phyloP scores from a whole-genome alignment of 53 echinoderm and acorn worm species.

The Luidia sarsii region DNA sequence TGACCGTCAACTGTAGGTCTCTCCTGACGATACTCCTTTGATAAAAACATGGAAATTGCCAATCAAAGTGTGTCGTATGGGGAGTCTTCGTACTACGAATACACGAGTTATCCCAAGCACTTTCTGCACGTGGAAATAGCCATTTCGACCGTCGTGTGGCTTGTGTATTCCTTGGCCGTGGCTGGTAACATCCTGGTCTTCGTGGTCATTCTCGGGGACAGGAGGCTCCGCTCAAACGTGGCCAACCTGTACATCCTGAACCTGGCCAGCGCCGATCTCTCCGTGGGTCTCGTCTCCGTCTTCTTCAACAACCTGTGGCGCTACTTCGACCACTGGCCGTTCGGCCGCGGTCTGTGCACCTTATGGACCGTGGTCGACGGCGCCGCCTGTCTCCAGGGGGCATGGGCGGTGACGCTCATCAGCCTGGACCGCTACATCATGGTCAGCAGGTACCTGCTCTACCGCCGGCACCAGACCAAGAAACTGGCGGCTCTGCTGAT shows the following conservation, averaged over 20 bases:
- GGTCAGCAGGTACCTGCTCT: constrained; percentile 15
- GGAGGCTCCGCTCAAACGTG: constrained; percentile 17
- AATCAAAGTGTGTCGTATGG: no score
- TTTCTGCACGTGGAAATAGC: constrained; percentile 11
- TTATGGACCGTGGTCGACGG: constrained; percentile 39
- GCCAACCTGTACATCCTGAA: constrained; percentile 50
- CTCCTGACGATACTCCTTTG: no score
- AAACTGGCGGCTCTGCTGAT: constrained; percentile 5
- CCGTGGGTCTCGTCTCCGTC: constrained; percentile 37
- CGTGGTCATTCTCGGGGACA: constrained; percentile 5
- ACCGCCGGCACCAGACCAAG: constrained; percentile 31
- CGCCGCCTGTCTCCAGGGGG: constrained; percentile 32
- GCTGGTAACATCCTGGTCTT: constrained; percentile 30
- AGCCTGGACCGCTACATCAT: constrained; percentile 51
- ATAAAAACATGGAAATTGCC: no score
- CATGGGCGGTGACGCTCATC: constrained; percentile 43
- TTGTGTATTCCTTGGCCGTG: background rate
- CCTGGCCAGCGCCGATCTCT: constrained; percentile 47
- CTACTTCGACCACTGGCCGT: constrained; percentile 46
- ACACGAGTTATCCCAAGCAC: no score
- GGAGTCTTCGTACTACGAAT: no score
- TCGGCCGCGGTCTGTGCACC: background rate
- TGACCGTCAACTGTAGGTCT: no score
- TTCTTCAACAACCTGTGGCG: constrained; percentile 43
- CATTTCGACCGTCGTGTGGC: constrained; percentile 39